These are phyloP conservation scores for Notocelia uddmanniana DNA, from an alignment of 2,888 invertebrate species.

Conservation along the genomic window DNA sequence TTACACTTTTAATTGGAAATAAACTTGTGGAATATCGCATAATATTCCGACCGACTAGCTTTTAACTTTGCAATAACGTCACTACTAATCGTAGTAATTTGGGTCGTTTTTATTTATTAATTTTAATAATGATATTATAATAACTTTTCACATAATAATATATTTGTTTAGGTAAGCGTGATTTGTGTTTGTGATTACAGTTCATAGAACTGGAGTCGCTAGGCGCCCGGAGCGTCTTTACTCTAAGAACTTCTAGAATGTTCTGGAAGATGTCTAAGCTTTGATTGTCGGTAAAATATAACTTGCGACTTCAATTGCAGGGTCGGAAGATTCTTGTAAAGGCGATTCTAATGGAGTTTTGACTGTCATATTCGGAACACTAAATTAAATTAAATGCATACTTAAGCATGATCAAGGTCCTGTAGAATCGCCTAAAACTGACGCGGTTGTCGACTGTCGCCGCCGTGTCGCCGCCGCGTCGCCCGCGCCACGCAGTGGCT, in stretches of 20 bases:
- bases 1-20: slow-evolving; percentile 18
- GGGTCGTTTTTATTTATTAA: slow-evolving; percentile 52
- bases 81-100: slow-evolving; percentile 8
- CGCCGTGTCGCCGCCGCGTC: slow-evolving; percentile 28
- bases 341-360: slow-evolving; percentile 15
- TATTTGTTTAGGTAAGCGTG: slow-evolving; percentile 52
- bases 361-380: neutral
- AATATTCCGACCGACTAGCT: slow-evolving; percentile 31
- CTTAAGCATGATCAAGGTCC: neutral
- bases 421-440: neutral
- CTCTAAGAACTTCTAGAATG: slow-evolving; percentile 48
- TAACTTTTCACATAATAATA: slow-evolving; percentile 56
- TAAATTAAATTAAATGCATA: slow-evolving; percentile 7
- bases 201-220: slow-evolving; percentile 49
- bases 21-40: slow-evolving; percentile 35
- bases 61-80: slow-evolving; percentile 21
- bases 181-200: slow-evolving; percentile 48
- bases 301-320: slow-evolving; percentile 17
- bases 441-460: neutral
- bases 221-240: slow-evolving; percentile 30
- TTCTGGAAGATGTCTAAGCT: slow-evolving; percentile 47
- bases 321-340: slow-evolving; percentile 17
- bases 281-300: slow-evolving; percentile 25
- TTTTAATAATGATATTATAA: slow-evolving; percentile 63
- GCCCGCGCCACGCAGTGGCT: slow-evolving; percentile 29